A percentile compares a stretch with the other conserved stretches of the same genome.
Evolutionary conservation across 23 tunicate species (phyloP).

Genomic region (Corella eumyota): DNA sequence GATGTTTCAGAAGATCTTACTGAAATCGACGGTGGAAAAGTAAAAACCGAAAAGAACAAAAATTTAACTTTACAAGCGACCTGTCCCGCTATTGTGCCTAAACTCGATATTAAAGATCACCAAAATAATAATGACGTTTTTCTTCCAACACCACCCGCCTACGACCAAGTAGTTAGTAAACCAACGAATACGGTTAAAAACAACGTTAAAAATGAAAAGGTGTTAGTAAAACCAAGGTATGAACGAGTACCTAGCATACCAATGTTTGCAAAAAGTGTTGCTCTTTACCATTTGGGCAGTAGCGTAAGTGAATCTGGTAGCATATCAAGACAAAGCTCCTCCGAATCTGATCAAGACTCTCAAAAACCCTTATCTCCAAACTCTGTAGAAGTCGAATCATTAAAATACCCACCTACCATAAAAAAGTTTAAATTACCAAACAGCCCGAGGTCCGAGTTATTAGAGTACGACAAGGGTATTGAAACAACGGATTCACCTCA

Average conservation of each 20-base stretch:
- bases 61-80: no score
- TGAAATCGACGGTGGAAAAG: no score
- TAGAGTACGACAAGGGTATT: background rate
- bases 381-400: background rate
- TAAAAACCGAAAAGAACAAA: no score
- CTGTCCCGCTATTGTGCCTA: background rate
- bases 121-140: background rate
- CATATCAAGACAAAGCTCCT: no score
- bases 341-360: no score
- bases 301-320: background rate
- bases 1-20: no score
- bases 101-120: background rate
- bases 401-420: constrained; percentile 1
- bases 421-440: constrained; percentile 3
- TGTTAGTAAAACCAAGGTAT: background rate
- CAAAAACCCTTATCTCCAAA: background rate
- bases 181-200: background rate
- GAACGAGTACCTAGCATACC: constrained; percentile 14
- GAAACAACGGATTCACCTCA: background rate
- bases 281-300: constrained; percentile 16
- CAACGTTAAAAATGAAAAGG: background rate
- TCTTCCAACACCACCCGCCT: background rate
- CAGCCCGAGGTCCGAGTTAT: background rate
- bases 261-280: constrained; percentile 33
- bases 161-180: background rate